Percentiles rank a stretch among this genome's conserved stretches.
These are phyloP conservation scores for Oenanthe oenanthe DNA, from an alignment of 2,113 vertebrate species.

Conservation along the genomic window DNA sequence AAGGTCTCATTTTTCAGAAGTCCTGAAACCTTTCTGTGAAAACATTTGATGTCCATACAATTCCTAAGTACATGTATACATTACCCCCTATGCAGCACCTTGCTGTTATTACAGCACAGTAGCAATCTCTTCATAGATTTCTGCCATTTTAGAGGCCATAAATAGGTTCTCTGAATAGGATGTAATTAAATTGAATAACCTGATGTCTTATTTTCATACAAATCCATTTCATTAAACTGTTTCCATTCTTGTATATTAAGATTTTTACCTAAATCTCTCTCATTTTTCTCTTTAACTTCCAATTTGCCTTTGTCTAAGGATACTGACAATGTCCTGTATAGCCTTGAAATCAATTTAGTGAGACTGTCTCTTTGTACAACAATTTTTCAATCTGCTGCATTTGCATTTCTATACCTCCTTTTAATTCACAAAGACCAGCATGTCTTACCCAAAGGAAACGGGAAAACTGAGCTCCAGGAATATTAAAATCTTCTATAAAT, in stretches of 20 bases:
- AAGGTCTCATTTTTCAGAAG: not conserved
- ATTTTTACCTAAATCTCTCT: conserved; percentile 61
- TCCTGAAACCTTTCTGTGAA: not conserved
- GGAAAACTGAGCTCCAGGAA: conserved; percentile 60
- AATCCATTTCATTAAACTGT: conserved; percentile 62
- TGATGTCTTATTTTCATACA: conserved; percentile 42
- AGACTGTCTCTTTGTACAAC: conserved; percentile 64
- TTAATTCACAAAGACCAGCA: conserved; percentile 72
- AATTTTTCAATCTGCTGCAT: conserved; percentile 73
- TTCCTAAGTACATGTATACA: not conserved
- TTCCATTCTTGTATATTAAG: conserved; percentile 39
- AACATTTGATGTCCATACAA: conserved; percentile 4
- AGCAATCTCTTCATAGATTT: not conserved
- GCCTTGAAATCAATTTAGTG: conserved; percentile 77
- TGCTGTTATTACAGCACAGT: not conserved
- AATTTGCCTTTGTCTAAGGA: conserved; percentile 70
- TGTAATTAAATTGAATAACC: conserved; percentile 52
- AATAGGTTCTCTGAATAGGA: not conserved
- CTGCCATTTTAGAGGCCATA: conserved; percentile 26
- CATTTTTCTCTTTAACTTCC: conserved; percentile 61
- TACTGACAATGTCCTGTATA: conserved; percentile 62
- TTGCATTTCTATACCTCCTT: conserved; percentile 78
- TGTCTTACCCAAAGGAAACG: conserved; percentile 36
- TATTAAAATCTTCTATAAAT: conserved; percentile 66
- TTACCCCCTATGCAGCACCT: not conserved